Base-by-base conservation (phyloP, 2,888 invertebrate genomes). In the Frankliniella intonsa region DNA sequence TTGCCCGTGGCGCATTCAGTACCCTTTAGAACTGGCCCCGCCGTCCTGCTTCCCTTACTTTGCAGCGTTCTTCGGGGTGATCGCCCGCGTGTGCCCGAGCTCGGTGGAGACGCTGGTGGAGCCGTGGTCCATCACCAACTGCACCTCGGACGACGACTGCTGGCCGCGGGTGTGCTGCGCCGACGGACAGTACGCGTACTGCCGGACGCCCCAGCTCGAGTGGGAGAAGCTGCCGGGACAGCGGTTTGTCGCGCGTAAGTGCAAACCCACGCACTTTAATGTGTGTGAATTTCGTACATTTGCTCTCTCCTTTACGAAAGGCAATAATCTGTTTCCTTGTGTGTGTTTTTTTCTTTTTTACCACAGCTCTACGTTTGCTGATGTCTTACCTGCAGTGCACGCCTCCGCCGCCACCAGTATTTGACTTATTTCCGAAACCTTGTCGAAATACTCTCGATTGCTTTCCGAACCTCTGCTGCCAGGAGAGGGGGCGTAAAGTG, bases 381-480 rank as follows among this genome's bases (percentile, higher is more conserved):
- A 82, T 86, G 83, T 91, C 92, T 84, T 94, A 93, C 86, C 88
- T 94, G 85, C 94, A 94, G 86, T 94, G 94, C 86, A 93, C 94
- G 22, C 89, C 92, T 76, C 89, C 92, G 1, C 92, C 92, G 12
- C 93, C 94, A 11, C 91, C 93, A 22, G 88, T 92, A 84, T 90
- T 92, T 83, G 94, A 94, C 87, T 81, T 92, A 82, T 93, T 94
- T 87, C 93, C 94, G 1, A 93, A 92, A 86, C 88, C 90, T 50
- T 94, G 94, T 87, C 91, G 91, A 83, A 92, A 92, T 10, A 92
- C 92, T 19, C 89, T 94, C 7, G 94, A 94, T 87, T 94, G 94
- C 87, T 94, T 94, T 87, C 94, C 94, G 11, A 94, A 94, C 88
- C 89, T 94, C 83, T 94, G 94, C 86, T 94, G 94, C 84, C 94